These are phyloP conservation scores for Carettochelys insculpta DNA, from an alignment of 2,113 vertebrate genomes.

Conservation along the genomic window DNA sequence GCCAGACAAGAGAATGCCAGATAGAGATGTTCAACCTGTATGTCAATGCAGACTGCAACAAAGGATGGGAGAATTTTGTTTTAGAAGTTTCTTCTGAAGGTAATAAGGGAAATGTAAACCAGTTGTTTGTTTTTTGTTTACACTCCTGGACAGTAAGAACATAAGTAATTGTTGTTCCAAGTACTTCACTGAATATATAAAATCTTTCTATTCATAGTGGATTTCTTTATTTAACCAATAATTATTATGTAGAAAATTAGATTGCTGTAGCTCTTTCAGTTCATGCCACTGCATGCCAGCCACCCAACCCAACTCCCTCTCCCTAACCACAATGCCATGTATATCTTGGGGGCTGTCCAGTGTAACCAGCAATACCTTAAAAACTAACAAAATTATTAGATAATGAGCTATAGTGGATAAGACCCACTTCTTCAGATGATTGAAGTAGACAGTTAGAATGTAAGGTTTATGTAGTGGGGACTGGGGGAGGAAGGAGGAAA, in stretches of 20 bases:
- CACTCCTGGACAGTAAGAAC: conserved; percentile 39
- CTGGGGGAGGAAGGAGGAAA: too few relatives aligned
- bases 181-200: conserved; percentile 3
- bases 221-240: conserved; percentile 7
- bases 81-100: conserved; percentile 15
- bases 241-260: not conserved
- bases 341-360: not conserved
- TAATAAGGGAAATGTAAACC: conserved; percentile 35
- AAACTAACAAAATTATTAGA: too few relatives aligned
- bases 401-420: too few relatives aligned
- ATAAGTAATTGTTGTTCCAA: conserved; percentile 2
- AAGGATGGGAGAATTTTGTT: not conserved
- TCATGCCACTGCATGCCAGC: not conserved
- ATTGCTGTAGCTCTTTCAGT: not conserved
- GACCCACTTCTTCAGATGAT: too few relatives aligned
- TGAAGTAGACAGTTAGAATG: too few relatives aligned
- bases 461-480: too few relatives aligned
- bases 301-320: not conserved
- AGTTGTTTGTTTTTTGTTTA: conserved; percentile 25
- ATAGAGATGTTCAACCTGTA: too few relatives aligned
- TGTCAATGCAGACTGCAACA: conserved; percentile 30
- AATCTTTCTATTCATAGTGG: not conserved
- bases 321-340: not conserved
- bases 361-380: too few relatives aligned
- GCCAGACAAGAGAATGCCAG: too few relatives aligned